These are phyloP conservation scores for Atrina japonica DNA, from an alignment of 2,888 invertebrate species.

Conservation along the genomic window DNA sequence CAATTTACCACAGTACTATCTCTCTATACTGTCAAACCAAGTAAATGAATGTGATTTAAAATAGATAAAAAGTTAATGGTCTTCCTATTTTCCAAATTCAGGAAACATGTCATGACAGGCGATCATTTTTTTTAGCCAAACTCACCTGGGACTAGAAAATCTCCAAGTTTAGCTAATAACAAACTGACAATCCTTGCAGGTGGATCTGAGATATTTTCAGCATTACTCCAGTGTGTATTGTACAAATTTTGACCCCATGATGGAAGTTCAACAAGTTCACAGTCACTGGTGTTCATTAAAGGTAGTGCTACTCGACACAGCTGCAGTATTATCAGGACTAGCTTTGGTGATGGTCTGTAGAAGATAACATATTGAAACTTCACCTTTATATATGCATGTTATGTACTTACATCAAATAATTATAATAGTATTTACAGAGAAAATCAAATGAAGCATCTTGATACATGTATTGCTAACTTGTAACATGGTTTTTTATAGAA, in stretches of 20 bases:
- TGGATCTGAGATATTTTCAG: conserved; percentile 72
- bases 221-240: conserved; percentile 65
- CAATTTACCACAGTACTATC: too few relatives aligned
- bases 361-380: not conserved
- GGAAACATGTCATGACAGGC: too few relatives aligned
- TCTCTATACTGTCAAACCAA: too few relatives aligned
- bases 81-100: too few relatives aligned
- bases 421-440: not conserved
- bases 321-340: conserved; percentile 79
- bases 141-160: conserved; percentile 80
- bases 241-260: conserved; percentile 74
- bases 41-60: too few relatives aligned
- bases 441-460: not conserved
- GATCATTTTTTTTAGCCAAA: too few relatives aligned
- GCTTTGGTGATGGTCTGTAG: conserved; percentile 79
- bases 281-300: conserved; percentile 76
- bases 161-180: conserved; percentile 79
- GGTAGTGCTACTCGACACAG: conserved; percentile 80
- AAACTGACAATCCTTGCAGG: conserved; percentile 78
- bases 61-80: too few relatives aligned
- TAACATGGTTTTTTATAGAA: too few relatives aligned
- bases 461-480: too few relatives aligned
- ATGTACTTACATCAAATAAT: not conserved
- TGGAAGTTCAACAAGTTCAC: conserved; percentile 77
- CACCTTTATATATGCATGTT: not conserved